These are phyloP conservation scores for Glossophaga mutica DNA, from an alignment of 2,797 vertebrate genomes.

Conservation along the genomic window DNA sequence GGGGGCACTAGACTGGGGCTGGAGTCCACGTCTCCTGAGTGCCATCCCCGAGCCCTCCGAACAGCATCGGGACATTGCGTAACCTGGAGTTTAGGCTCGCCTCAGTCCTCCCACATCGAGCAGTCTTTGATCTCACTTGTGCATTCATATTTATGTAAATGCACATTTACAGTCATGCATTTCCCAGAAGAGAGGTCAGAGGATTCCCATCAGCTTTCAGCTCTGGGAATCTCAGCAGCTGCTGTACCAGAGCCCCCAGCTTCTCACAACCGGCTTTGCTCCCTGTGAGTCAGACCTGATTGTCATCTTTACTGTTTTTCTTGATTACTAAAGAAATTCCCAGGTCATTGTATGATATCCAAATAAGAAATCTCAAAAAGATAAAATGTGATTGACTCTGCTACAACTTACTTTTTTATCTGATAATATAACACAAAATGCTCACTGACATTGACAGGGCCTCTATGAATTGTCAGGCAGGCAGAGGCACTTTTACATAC, in stretches of 20 bases:
- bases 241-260: background rate
- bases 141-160: background rate
- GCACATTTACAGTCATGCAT: background rate
- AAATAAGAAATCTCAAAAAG: background rate
- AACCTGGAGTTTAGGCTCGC: background rate
- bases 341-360: background rate
- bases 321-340: constrained; percentile 44
- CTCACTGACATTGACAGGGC: background rate
- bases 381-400: background rate
- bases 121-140: constrained; percentile 16
- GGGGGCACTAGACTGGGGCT: background rate
- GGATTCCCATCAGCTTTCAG: background rate
- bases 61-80: background rate
- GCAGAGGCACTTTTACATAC: background rate
- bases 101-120: background rate
- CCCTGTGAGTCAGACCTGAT: background rate
- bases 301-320: constrained; percentile 10
- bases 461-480: background rate
- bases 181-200: constrained; percentile 25
- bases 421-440: background rate
- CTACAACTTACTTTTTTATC: background rate
- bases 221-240: background rate
- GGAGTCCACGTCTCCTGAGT: background rate
- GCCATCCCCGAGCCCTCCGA: background rate
- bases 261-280: rapidly evolving